Base-by-base conservation (phyloP, 2,797 vertebrate species). In the Megaceryle alcyon region DNA sequence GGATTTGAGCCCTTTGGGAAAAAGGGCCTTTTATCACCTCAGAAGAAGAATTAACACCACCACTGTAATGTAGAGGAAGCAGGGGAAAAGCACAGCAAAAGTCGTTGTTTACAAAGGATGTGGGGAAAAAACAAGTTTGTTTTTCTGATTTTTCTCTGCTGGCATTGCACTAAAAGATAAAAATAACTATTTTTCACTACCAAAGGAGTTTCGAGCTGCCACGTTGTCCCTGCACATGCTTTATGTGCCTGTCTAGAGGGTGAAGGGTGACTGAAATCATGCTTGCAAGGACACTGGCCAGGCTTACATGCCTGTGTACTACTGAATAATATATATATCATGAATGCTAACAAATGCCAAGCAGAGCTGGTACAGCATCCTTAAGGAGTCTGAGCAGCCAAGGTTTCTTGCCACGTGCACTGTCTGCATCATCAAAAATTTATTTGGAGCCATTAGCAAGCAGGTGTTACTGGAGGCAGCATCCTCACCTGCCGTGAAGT, bases 41-140 rank as follows among this genome's bases (percentile, higher is more conserved):
- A 83, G 70, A 85, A 84, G 35, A 86, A 90, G 86, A 89, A 80
- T 91, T 96, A 93, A 78, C 93, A 75, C 83, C 53, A 53, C 6
- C 12, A 6, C 35, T 75, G 46, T 72, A 92, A 85, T 78, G 59
- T 12, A 82, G 71, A 87, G 78, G 83, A 89, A 91, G 53, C 5
- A 12, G 12, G 43, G 37, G 49, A 6, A 31, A 35, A 90, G 17
- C 19, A 33, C 56, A 82, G 23, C 54, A 49, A 41, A 78, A 95
- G 28, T 72, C 72, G 59, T 59, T 92, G 84, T 94, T 92, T 93
- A 92, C 82, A 80, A 57, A 91, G 82, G 79, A 90, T 80, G 44
- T 79, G 25, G 37, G 48, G 39, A 2, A 7, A 44, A 76, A 41
- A 8, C 6, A 66, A 88, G 72, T 91, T 90, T 95, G 64, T 83